Evolutionary conservation across 2,113 vertebrate genomes (phyloP).

Genomic region (Oceanodroma tethys): DNA sequence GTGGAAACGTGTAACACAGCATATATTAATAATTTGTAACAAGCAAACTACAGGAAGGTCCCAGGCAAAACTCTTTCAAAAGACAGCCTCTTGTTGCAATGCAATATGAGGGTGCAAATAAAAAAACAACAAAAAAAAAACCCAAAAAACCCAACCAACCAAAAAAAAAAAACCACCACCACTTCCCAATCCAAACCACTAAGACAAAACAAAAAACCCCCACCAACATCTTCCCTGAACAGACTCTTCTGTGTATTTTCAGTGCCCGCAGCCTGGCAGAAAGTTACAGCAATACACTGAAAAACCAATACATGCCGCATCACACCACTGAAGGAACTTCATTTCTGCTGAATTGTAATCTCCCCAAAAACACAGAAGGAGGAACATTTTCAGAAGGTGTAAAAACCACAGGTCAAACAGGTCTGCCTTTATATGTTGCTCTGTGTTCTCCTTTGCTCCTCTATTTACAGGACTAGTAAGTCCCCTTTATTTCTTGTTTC

Average conservation of each 20-base stretch:
- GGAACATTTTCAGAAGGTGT: background rate
- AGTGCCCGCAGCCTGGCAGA: background rate
- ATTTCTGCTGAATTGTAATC: background rate
- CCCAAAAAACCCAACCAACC: background rate
- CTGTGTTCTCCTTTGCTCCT: background rate
- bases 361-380: background rate
- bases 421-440: background rate
- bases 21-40: background rate
- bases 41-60: background rate
- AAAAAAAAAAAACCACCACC: background rate
- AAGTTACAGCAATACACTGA: background rate
- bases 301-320: background rate
- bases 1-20: background rate
- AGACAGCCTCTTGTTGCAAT: background rate
- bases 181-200: background rate
- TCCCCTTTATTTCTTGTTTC: background rate
- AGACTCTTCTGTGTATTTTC: background rate
- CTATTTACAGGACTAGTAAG: background rate
- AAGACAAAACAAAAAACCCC: background rate
- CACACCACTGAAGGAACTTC: background rate
- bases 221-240: background rate
- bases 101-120: background rate
- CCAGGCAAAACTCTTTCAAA: background rate
- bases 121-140: background rate
- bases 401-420: background rate